phyloP scores from a whole-genome alignment of 2,888 invertebrate genomes.

The Selenia dentaria region DNA sequence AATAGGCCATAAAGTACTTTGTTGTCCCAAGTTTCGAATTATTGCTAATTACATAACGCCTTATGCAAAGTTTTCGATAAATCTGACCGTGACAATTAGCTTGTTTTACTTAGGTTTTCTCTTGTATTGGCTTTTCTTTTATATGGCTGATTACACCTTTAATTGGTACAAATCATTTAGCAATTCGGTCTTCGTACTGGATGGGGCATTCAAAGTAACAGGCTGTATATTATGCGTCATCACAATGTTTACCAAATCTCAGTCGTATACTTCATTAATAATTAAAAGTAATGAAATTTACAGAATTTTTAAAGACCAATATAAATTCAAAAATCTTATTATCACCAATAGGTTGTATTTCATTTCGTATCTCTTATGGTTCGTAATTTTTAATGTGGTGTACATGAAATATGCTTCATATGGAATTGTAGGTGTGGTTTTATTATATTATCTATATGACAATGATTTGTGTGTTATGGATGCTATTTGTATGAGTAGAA shows the following conservation, averaged over 20 bases:
- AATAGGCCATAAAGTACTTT: background rate
- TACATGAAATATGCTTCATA: background rate
- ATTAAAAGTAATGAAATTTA: constrained; percentile 4
- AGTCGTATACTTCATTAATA: background rate
- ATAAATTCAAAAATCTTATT: background rate
- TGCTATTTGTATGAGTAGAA: constrained; percentile 8
- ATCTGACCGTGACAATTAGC: background rate
- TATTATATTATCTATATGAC: background rate
- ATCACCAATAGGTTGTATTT: background rate
- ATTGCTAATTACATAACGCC: constrained; percentile 1
- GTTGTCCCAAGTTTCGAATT: background rate
- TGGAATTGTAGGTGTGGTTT: background rate
- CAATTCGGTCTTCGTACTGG: background rate
- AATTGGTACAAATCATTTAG: background rate
- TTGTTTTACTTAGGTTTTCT: background rate
- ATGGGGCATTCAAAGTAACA: background rate
- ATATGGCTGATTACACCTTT: background rate
- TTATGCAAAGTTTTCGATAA: background rate
- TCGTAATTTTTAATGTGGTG: background rate
- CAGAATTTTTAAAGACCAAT: constrained; percentile 1
- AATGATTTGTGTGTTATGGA: constrained; percentile 1
- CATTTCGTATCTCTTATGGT: background rate
- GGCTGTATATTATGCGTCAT: background rate
- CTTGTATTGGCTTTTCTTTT: background rate
- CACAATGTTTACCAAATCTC: background rate